A percentile compares a stretch with the other conserved stretches of the same genome.
These are phyloP conservation scores for Trichechus manatus DNA, from an alignment of 2,113 vertebrate species.

Conservation along the genomic window DNA sequence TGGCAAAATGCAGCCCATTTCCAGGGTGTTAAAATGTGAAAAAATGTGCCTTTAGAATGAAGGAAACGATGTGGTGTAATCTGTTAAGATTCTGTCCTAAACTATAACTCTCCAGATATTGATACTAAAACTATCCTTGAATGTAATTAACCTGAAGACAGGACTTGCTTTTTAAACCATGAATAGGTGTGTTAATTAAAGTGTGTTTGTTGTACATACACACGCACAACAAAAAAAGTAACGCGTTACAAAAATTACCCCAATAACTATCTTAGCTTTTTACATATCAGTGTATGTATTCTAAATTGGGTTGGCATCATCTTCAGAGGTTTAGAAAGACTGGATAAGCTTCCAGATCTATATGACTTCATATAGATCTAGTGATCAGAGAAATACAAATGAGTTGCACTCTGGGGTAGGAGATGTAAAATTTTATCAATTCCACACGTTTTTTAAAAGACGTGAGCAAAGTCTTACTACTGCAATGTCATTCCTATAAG, in stretches of 20 bases:
- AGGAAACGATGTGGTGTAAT: not conserved
- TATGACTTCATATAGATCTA: not conserved
- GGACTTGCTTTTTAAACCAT: conserved; percentile 3
- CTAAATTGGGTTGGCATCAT: not conserved
- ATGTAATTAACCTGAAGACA: not conserved
- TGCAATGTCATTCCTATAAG: not conserved
- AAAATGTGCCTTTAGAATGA: not conserved
- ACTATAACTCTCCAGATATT: not conserved
- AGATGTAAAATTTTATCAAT: not conserved
- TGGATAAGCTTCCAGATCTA: not conserved
- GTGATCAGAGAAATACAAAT: not conserved
- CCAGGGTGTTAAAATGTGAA: not conserved
- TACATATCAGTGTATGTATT: too few species aligned
- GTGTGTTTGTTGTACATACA: too few species aligned
- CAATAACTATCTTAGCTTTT: not conserved
- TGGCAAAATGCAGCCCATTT: not conserved
- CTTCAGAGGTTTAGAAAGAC: not conserved
- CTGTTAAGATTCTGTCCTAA: not conserved
- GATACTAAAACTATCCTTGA: not conserved
- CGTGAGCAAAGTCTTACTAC: not conserved
- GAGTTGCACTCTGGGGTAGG: not conserved
- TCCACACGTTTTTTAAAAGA: not conserved
- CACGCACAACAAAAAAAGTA: not conserved
- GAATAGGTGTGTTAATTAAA: not conserved
- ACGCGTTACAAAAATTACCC: not conserved